These are phyloP conservation scores for Spilogale gracilis DNA, from an alignment of 2,113 vertebrate species.

Conservation along the genomic window DNA sequence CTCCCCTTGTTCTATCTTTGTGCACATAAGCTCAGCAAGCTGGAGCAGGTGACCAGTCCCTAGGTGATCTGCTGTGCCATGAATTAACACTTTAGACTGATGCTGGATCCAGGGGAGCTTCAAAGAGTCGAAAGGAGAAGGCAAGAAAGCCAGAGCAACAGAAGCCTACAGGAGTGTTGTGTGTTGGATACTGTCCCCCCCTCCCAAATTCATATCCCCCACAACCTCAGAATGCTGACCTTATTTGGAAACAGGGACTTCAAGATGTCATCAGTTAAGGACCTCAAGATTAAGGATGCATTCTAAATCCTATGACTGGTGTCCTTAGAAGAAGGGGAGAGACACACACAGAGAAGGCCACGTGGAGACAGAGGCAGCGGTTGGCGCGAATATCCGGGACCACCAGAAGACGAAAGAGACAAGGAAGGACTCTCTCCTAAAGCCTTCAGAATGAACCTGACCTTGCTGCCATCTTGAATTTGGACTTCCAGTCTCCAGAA, in stretches of 20 bases:
- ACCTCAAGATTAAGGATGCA: background rate
- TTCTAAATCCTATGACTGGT: background rate
- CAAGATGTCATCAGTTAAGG: background rate
- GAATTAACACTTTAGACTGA: background rate
- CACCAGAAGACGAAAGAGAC: background rate
- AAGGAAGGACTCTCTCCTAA: background rate
- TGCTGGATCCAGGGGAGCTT: background rate
- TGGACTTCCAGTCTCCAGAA: background rate
- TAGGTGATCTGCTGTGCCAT: background rate
- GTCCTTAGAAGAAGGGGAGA: background rate
- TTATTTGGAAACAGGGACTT: background rate
- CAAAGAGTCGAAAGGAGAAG: background rate
- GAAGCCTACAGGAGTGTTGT: background rate
- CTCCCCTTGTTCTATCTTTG: too few species aligned
- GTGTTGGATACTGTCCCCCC: too few species aligned
- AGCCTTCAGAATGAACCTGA: background rate
- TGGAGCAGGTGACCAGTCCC: background rate
- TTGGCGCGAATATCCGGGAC: fast-evolving
- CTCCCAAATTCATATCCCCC: background rate
- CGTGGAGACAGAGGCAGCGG: background rate
- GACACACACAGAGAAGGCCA: background rate
- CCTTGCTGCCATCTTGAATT: background rate
- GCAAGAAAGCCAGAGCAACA: background rate
- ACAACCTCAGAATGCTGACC: background rate
- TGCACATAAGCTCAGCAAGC: background rate